Evolutionary conservation across 2,888 invertebrate species (phyloP).

Genomic region (Caenorhabditis macrosperma): DNA sequence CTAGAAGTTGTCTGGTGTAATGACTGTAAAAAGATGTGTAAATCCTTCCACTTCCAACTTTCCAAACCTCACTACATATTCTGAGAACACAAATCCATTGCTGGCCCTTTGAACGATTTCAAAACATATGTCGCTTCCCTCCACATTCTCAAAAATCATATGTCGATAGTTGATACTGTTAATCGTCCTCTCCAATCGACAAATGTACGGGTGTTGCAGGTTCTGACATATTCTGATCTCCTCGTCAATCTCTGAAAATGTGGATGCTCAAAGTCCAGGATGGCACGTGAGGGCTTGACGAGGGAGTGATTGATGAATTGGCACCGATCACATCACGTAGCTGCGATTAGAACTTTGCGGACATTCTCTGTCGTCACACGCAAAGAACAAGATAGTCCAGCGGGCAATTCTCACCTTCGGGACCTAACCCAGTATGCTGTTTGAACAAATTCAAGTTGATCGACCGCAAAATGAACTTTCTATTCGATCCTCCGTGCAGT

Average conservation of each 20-base stretch:
- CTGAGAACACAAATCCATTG: slow-evolving; percentile 98
- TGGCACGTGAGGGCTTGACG: slow-evolving; percentile 96
- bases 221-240: slow-evolving; percentile 96
- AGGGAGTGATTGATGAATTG: slow-evolving; percentile 84
- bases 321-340: slow-evolving; percentile 9
- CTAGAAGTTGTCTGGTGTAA: slow-evolving; percentile 98
- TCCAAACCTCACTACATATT: slow-evolving; percentile 95
- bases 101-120: slow-evolving; percentile 86
- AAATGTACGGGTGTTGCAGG: slow-evolving; percentile 98
- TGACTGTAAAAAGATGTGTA: slow-evolving; percentile 92
- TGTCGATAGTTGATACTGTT: slow-evolving; percentile 61
- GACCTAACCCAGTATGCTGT: slow-evolving; percentile 51
- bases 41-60: not conserved
- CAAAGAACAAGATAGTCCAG: not conserved
- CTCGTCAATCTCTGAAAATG: slow-evolving; percentile 86
- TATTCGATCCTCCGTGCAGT: slow-evolving; percentile 42
- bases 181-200: slow-evolving; percentile 89
- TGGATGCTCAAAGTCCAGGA: slow-evolving; percentile 87
- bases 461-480: slow-evolving; percentile 38
- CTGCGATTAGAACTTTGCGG: slow-evolving; percentile 84
- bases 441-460: slow-evolving; percentile 52
- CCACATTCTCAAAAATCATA: slow-evolving; percentile 85
- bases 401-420: slow-evolving; percentile 28
- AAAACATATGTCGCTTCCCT: slow-evolving; percentile 97
- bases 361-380: slow-evolving; percentile 23